Evolutionary conservation across 2,113 vertebrate species (phyloP), one percentile per base, ranked within the genome.

Genomic region (Caloenas nicobarica): DNA sequence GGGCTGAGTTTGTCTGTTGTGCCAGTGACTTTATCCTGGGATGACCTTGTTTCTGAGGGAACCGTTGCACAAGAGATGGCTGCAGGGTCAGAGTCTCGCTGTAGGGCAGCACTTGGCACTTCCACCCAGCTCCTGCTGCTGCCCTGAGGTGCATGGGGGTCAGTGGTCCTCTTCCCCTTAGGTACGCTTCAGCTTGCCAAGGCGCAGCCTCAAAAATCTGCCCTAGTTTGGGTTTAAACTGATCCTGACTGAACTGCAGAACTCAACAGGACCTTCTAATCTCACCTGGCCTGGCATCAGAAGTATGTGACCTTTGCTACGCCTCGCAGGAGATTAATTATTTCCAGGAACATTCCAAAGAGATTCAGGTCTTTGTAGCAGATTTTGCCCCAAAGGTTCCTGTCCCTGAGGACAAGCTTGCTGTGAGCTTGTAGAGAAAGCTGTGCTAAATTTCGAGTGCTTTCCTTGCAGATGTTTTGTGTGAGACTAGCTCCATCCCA

Each of bases 381-480:
- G 53, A 66, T 87, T 81, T 94, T 84, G 10, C 50, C 77, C 46
- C 1, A 14, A 86, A 86, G 64, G 40, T 90, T 89, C 42, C 62
- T 70, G 62, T 91, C 42, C 54, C 66, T 58, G 66, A 58, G 77
- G 80, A 66, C 57, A 46, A 65, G 40, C 24, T 46, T 83, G n/a
- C 33, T 4, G 1, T 0, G 3, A 88, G 79, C 71, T 85, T 88
- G 29, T 46, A 58, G 50, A 38, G 34, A 89, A 70, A 81, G 56
- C 5, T 46, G 0, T 23, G 48, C 79, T 79, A 91, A 87, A 76
- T 51, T 53, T 93, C 50, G 85, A 76, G 62, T 76, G 31, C 50
- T 85, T 87, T 93, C 40, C 54, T 94, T 0, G 0, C 92, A 95
- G 93, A 93, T 94, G 89, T 95, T 97, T 96, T 89, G 33, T 26